These are phyloP conservation scores for Melanotaenia parkinsoni DNA, from an alignment of 2,797 vertebrate species.

Conservation along the genomic window DNA sequence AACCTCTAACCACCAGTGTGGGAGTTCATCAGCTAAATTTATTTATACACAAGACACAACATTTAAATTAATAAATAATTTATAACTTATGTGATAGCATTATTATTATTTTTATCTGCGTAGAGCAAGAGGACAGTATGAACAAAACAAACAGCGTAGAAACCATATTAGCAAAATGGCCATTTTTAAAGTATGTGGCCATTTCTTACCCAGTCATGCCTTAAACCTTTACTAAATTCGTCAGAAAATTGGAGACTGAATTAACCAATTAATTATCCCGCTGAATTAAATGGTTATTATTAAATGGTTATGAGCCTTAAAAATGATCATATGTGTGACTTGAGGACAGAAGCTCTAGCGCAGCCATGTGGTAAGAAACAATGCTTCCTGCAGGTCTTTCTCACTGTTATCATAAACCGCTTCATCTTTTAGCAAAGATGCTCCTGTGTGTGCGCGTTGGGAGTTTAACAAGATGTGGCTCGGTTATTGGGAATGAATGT, in stretches of 20 bases:
- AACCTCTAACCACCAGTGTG: neutral
- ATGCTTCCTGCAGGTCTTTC: neutral
- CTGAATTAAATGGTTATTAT: neutral
- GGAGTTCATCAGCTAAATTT: neutral
- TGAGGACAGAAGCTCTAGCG: neutral
- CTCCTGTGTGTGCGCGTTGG: slow-evolving; percentile 3
- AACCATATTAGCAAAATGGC: neutral
- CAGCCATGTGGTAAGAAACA: neutral
- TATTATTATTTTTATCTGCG: neutral
- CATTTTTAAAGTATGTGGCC: neutral
- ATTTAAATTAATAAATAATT: no score
- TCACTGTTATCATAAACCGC: slow-evolving; percentile 31
- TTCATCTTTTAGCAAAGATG: slow-evolving; percentile 45
- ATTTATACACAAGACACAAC: neutral
- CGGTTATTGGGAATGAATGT: slow-evolving; percentile 22
- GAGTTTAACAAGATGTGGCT: slow-evolving; percentile 25
- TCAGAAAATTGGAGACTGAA: neutral
- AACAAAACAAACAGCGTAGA: neutral
- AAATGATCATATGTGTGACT: neutral
- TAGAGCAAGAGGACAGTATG: neutral
- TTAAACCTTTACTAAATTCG: neutral
- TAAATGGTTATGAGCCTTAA: neutral
- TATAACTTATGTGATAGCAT: neutral
- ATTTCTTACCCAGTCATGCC: neutral
- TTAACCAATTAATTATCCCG: neutral